phyloP scores from a whole-genome alignment of 2,113 vertebrate genomes.

The Hyla sarda region DNA sequence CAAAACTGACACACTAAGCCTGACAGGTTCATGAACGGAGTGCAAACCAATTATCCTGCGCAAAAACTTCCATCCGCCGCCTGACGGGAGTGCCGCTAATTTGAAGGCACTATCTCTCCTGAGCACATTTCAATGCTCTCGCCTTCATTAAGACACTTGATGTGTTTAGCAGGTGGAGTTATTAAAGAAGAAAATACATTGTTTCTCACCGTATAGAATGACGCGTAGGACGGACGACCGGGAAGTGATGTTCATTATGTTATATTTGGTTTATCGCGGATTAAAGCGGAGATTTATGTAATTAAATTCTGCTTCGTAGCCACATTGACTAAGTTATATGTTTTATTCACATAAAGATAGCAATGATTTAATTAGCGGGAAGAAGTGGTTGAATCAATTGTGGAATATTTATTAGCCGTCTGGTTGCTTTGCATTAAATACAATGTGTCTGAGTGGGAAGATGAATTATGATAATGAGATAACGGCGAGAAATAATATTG shows the following conservation, averaged over 20 bases:
- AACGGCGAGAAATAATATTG: neutral
- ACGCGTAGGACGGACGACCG: neutral
- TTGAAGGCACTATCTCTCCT: slow-evolving; percentile 20
- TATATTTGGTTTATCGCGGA: slow-evolving; percentile 35
- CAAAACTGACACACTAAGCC: neutral
- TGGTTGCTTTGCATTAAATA: slow-evolving; percentile 8
- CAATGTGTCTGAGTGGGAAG: slow-evolving; percentile 12
- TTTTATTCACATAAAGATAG: slow-evolving; percentile 39
- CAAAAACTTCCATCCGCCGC: neutral
- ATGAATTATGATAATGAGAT: slow-evolving; percentile 42
- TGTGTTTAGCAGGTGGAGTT: slow-evolving; percentile 9
- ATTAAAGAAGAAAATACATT: slow-evolving; percentile 28
- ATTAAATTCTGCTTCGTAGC: slow-evolving; percentile 32
- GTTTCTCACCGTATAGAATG: neutral
- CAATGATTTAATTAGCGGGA: slow-evolving; percentile 42
- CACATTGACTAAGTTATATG: neutral
- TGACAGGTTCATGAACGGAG: neutral
- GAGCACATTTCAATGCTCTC: neutral
- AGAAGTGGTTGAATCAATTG: slow-evolving; percentile 30
- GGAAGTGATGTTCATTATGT: slow-evolving; percentile 27
- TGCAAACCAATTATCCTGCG: slow-evolving; percentile 14
- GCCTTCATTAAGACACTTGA: slow-evolving; percentile 32
- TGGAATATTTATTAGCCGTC: slow-evolving; percentile 21
- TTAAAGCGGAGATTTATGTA: slow-evolving; percentile 40
- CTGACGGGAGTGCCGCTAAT: neutral